Base-by-base conservation (phyloP, 2,113 vertebrate species). In the Trinectes maculatus region DNA sequence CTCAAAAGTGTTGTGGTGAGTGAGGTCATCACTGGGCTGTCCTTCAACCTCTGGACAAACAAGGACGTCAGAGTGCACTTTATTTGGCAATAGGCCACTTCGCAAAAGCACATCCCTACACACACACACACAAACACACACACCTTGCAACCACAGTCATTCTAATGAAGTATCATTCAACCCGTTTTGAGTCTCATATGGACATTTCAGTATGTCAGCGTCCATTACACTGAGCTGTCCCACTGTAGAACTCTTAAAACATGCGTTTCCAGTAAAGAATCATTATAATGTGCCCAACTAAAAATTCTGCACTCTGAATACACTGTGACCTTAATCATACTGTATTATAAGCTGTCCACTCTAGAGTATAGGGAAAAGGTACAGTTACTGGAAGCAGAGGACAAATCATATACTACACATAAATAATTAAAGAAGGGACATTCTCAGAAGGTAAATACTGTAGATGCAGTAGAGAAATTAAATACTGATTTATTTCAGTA, bases 31-130 rank as follows among this genome's bases (percentile, higher is more conserved):
- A 2, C 9, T 31, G 8, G 49, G 71, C 51, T 71, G 84, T 83
- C 86, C 87, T 89, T 90, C 86, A 85, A 69, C 71, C 57, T 26
- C 21, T 19, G 57, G 67, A 79, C 68, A 65, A 74, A 70, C 80
- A 82, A 85, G 79, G 77, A 79, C 79, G 73, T 19, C 47, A 56
- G 40, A 78, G 69, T 70, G 68, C 71, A 74, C 77, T 85, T 61
- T 62, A 62, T 68, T 76, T 73, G 48, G 74, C 52, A 47, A 58
- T 13, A 31, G 29, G 42, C 56, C 63, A 63, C 68, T 55, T 51
- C 55, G 51, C 51, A 64, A 40, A 52, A 42, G 19, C 25, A 54
- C 11, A 52, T 3, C n/a, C 34, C 4, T 2, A 4, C 33, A 25
- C 43, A 64, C 31, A 61, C 55, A 71, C 40, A 70, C 44, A 54